These are phyloP conservation scores for Microtus ochrogaster DNA, from an alignment of 2,113 vertebrate genomes.

Conservation along the genomic window DNA sequence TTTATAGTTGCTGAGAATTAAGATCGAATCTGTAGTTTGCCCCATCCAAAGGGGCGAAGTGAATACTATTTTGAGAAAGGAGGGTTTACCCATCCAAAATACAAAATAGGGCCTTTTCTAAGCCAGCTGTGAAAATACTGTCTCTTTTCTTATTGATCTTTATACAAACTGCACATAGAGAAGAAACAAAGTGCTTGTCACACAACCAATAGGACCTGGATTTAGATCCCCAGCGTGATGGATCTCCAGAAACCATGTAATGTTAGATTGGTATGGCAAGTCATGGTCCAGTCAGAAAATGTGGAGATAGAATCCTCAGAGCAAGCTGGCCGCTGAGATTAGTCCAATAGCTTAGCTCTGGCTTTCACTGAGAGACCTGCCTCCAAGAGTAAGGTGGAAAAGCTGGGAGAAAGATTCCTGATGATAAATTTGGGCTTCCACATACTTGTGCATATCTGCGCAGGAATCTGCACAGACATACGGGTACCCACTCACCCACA, in stretches of 20 bases:
- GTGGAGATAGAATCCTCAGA: not conserved
- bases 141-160: not conserved
- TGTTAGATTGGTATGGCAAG: not conserved
- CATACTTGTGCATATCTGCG: too few relatives aligned
- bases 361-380: not conserved
- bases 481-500: not conserved
- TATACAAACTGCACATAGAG: not conserved
- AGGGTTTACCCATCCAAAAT: not conserved
- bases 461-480: not conserved
- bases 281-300: too few relatives aligned
- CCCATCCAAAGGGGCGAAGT: not conserved
- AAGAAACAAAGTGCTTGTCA: not conserved
- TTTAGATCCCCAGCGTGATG: not conserved
- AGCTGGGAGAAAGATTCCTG: not conserved
- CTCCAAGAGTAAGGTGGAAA: not conserved
- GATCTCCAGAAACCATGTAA: not conserved
- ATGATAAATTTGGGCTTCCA: not conserved
- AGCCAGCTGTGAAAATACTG: not conserved
- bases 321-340: not conserved
- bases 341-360: not conserved
- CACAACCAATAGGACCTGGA: not conserved
- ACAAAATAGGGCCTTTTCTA: not conserved
- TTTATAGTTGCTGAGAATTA: conserved; percentile 11
- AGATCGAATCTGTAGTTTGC: not conserved
- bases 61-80: conserved; percentile 3